A percentile compares a stretch with the other conserved stretches of the same genome.
Evolutionary conservation across 2,888 invertebrate species (phyloP).

Genomic region (Fabriciana adippe): DNA sequence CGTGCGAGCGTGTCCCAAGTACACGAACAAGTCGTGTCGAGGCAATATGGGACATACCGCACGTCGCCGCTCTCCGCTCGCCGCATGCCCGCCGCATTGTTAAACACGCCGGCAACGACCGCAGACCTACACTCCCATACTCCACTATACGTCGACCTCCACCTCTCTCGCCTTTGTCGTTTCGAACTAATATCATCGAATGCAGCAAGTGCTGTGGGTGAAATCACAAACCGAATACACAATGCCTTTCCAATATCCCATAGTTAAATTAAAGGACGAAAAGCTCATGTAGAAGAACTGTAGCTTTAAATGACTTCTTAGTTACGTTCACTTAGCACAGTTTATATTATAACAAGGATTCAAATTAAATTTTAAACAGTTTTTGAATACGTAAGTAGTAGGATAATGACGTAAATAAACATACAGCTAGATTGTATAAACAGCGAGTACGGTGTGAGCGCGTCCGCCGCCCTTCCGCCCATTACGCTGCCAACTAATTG

Average conservation of each 20-base stretch:
- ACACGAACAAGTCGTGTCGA: constrained; percentile 37
- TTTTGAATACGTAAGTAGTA: background rate
- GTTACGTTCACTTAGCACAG: no score
- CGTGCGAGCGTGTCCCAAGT: constrained; percentile 31
- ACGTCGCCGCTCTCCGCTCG: constrained; percentile 29
- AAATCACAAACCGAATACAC: constrained; percentile 32
- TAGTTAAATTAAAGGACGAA: background rate
- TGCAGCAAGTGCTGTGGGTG: constrained; percentile 33
- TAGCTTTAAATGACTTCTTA: background rate
- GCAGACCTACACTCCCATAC: constrained; percentile 43
- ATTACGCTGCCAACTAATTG: constrained; percentile 74
- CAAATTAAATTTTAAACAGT: no score
- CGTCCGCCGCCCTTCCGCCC: constrained; percentile 69
- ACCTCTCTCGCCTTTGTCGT: constrained; percentile 30
- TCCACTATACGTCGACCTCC: constrained; percentile 14
- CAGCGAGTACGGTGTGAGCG: constrained; percentile 33
- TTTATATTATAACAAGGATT: no score
- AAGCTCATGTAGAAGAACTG: background rate
- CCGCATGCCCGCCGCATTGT: constrained; percentile 58
- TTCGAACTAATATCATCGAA: constrained; percentile 34
- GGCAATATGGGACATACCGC: constrained; percentile 40
- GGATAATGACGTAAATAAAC: constrained; percentile 11
- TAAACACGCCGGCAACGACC: constrained; percentile 58
- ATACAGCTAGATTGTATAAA: constrained; percentile 28
- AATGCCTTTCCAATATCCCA: constrained; percentile 12